Base-by-base conservation (phyloP, 1,140 invertebrate species). In the Dreissena rostriformis region DNA sequence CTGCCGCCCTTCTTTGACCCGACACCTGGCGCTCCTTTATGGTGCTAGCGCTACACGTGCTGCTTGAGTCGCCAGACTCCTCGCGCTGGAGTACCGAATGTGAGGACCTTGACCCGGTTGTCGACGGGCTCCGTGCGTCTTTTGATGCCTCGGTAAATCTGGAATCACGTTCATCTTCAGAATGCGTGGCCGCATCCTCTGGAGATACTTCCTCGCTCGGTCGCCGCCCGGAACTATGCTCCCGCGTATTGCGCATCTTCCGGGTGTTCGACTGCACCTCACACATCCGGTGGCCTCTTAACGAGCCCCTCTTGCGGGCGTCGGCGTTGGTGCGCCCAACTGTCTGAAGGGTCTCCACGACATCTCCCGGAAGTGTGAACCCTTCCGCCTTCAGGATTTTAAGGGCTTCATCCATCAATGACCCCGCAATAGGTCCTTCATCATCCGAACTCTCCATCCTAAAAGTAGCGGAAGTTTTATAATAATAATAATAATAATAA, bases 351-450 rank as follows among this genome's bases (percentile, higher is more conserved):
- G 78, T 81, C 51, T 81, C 78, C 22, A 81, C 70, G 11, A 81
- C 78, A 24, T 81, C 78, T 26, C 78, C 68, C 12, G 78, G 78
- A 28, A 81, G 51, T 28, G 17, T 24, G 67, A 81, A 81, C n/a
- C 78, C 78, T 65, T 81, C 78, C 71, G 72, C 49, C 55, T 71
- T 81, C 8, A 81, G 57, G 17, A 81, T 72, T 65, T 72, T 81
- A 12, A 81, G 66, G 5, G 78, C 78, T 72, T 81, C 78, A 39
- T 81, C 68, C 55, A 81, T 81, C 26, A 81, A 17, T 4, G 68
- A 28, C 26, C 66, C 75, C 51, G 55, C 61, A 19, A 24, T 61
- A n/a, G 57, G 57, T 24, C 22, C 11, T n/a, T 66, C 75, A 0
- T 66, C 75, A 8, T 66, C 75, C 61, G 24, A 51, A 51, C 61